Evolutionary conservation across 2,888 invertebrate genomes (phyloP), one percentile per base, ranked within the genome.

Genomic region (Glaucopsyche alexis): DNA sequence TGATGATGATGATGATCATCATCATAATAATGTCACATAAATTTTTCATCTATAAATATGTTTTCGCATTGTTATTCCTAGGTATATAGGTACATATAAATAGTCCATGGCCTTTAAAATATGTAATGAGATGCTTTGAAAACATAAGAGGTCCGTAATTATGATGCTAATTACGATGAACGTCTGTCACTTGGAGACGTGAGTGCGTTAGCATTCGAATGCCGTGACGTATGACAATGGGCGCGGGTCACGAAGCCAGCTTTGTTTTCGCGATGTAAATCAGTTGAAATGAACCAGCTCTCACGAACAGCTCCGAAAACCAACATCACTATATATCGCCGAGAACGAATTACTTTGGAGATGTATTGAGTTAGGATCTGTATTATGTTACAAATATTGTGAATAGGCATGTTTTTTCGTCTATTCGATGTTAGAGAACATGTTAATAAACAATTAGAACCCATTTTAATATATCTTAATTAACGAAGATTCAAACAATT

Each of bases 191-290:
- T 71, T 40, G 74, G 70, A 71, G 77, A 74, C 75, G 76, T 74
- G 77, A 77, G 77, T 77, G 76, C 78, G 78, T 79, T 79, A 77
- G 76, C 76, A 77, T 80, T 80, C 80, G 78, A 79, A 81, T 71
- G 73, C 75, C 78, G 77, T 81, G 78, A 79, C 84, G 84, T 78
- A 75, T 70, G 55, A 82, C 82, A 86, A 82, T 84, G 86, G 84
- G 78, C 73, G 83, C 82, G 74, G 77, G 79, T 80, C 81, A 80
- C 80, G 78, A 78, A 77, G 78, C 75, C 74, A 52, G 79, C 79
- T 80, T 80, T 81, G 79, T 82, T 78, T 79, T 79, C 77, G 79
- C 79, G 80, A 84, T 83, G 83, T 83, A 83, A 85, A 87, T 86
- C 84, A 83, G 78, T 78, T 81, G 71, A 77, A 77, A 74, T 76